These are phyloP conservation scores for Heterocephalus glaber DNA, from an alignment of 2,113 vertebrate species.

Conservation along the genomic window DNA sequence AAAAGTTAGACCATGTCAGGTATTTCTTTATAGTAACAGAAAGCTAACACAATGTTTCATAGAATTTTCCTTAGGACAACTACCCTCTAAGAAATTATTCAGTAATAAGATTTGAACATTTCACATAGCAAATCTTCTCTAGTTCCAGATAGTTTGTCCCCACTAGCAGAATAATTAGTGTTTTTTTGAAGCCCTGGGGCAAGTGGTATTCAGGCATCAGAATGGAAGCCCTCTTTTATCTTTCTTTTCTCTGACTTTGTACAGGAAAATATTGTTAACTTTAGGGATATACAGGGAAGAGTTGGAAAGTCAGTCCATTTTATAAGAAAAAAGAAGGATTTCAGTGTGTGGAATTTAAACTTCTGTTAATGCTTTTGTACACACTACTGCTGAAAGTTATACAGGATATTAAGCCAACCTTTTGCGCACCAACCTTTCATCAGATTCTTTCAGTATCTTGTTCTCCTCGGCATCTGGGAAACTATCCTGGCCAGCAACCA, in stretches of 20 bases:
- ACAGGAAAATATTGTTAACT: not conserved
- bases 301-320: not conserved
- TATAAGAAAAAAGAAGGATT: not conserved
- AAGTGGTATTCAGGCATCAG: not conserved
- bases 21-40: not conserved
- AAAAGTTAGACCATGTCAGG: not conserved
- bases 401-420: not conserved
- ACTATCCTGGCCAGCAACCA: conserved; percentile 95
- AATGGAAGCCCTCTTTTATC: not conserved
- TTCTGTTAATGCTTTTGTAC: not conserved
- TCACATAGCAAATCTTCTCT: not conserved
- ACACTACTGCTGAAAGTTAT: not conserved
- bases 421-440: conserved; percentile 90
- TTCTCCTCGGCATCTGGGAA: conserved; percentile 93
- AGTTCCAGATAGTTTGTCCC: not conserved
- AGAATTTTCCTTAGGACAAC: not conserved
- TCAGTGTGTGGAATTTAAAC: not conserved
- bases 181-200: not conserved
- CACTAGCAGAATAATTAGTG: not conserved
- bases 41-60: not conserved
- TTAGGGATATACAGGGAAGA: not conserved
- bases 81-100: conserved; percentile 5
- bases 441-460: conserved; percentile 91
- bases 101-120: not conserved
- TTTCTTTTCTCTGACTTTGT: conserved; percentile 27